phyloP scores from a whole-genome alignment of 2,797 vertebrate species.

The Babyrousa celebensis region DNA sequence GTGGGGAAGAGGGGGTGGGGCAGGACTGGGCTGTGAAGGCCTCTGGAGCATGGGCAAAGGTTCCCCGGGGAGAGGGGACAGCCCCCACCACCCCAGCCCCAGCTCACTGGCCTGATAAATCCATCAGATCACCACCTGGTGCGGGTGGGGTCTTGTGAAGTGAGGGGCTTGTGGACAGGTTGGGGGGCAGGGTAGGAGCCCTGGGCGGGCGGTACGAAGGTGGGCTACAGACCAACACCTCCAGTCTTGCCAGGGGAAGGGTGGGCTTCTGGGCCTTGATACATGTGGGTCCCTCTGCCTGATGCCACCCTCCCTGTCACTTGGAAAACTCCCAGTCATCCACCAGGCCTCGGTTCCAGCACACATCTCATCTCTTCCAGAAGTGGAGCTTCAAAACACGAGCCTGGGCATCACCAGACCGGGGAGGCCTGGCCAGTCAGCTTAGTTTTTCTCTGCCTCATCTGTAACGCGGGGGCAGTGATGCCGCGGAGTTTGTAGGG shows the following conservation, averaged over 20 bases:
- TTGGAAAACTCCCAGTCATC: not conserved
- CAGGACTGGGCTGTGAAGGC: not conserved
- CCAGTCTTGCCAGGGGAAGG: not conserved
- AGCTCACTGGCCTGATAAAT: not conserved
- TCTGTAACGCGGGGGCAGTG: not conserved
- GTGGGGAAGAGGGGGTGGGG: not conserved
- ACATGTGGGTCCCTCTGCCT: not conserved
- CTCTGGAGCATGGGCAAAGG: not conserved
- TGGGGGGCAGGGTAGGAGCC: no score
- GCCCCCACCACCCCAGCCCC: not conserved
- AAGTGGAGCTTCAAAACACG: accelerated
- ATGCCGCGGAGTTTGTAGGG: accelerated
- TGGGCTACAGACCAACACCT: not conserved
- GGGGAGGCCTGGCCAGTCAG: not conserved
- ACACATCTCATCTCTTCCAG: not conserved
- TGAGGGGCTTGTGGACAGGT: not conserved
- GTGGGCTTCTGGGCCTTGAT: not conserved
- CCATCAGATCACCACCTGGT: not conserved
- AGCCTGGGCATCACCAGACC: not conserved
- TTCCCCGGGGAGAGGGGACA: not conserved
- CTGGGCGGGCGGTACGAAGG: not conserved
- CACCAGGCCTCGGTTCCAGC: not conserved
- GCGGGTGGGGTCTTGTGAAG: not conserved
- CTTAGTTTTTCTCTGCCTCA: not conserved
- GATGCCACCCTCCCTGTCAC: not conserved